Base-by-base conservation (phyloP, 2,888 invertebrate genomes). In the Autographa pulchrina region DNA sequence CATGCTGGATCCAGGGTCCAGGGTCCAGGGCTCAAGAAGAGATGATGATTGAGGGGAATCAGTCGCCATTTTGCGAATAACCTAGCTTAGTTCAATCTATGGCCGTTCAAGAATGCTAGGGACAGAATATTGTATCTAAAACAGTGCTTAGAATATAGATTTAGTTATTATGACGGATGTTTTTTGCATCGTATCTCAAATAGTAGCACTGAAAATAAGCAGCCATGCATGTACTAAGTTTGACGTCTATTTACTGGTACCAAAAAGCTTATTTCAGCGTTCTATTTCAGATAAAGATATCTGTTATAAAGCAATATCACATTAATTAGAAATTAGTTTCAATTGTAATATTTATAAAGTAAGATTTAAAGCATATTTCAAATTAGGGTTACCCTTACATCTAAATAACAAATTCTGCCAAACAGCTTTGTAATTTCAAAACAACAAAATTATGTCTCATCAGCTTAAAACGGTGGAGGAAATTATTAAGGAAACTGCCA, bases 21-120 rank as follows among this genome's bases (percentile, higher is more conserved):
- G 82, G 81, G 85, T 78, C 85, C 78, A 76, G 73, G 71, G 84
- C 73, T 69, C 78, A 85, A 85, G 85, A 86, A 71, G 68, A 77
- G 82, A 82, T 81, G 81, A 85, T 83, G 74, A 81, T 78, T 70
- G 63, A 73, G 69, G 71, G 70, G 71, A 72, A 64, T 62, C 70
- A 65, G 62, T 74, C 79, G 16, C 31, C 79, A 70, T 52, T 64
- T 74, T 78, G 63, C 65, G 52, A 68, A 59, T 20, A 74, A 64
- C 68, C 68, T 16, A 59, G 66, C 13, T 59, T 35, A 56, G 43
- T 59, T 1, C 11, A 9, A 6, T 7, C 18, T n/a, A 52, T 7
- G 52, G 41, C 41, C 43, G 16, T 14, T 43, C 16, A 43, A 43
- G 43, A 43, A 43, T 16, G 43, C 16, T 43, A 43, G 43, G 16